These are phyloP conservation scores for Elysia crispata DNA, from an alignment of 2,888 invertebrate genomes.

Conservation along the genomic window DNA sequence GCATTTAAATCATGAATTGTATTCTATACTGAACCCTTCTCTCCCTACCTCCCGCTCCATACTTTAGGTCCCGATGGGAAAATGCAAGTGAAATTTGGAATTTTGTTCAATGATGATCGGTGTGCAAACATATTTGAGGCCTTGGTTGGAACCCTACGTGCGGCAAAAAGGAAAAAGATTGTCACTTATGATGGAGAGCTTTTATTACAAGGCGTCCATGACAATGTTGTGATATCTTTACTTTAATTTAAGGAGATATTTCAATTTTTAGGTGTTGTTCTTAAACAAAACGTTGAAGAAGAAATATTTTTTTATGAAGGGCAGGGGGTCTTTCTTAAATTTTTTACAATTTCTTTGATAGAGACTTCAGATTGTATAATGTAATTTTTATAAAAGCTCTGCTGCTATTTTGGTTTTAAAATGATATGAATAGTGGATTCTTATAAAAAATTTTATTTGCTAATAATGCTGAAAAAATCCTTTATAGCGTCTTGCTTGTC, in stretches of 20 bases:
- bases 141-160: constrained; percentile 70
- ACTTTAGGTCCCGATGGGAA: constrained; percentile 61
- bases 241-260: constrained; percentile 47
- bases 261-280: too few species aligned
- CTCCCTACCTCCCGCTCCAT: neutral
- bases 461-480: too few species aligned
- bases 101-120: constrained; percentile 66
- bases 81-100: constrained; percentile 66
- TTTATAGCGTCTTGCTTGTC: too few species aligned
- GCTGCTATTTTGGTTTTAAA: too few species aligned
- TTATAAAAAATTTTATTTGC: too few species aligned
- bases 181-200: constrained; percentile 68
- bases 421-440: too few species aligned
- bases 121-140: constrained; percentile 74
- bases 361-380: too few species aligned
- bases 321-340: too few species aligned
- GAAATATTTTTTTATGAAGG: too few species aligned
- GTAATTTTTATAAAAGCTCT: too few species aligned
- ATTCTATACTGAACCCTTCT: neutral
- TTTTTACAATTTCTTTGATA: too few species aligned
- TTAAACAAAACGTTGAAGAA: too few species aligned
- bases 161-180: constrained; percentile 70
- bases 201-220: constrained; percentile 71
- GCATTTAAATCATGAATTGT: neutral
- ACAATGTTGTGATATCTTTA: constrained; percentile 63